Evolutionary conservation across 2,888 invertebrate species (phyloP).

Genomic region (Elmis aenea): DNA sequence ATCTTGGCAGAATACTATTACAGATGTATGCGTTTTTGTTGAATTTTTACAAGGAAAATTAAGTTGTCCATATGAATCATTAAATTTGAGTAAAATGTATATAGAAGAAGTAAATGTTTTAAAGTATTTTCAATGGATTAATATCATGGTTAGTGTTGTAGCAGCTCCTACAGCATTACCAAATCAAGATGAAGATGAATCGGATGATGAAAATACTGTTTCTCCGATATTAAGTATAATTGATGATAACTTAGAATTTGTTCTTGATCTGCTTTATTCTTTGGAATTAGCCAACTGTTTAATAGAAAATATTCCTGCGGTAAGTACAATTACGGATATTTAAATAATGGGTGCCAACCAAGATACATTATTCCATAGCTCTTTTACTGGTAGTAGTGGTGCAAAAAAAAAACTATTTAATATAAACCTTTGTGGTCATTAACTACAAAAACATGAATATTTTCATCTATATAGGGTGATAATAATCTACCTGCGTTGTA

Average conservation of each 20-base stretch:
- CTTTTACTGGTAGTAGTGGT: no score
- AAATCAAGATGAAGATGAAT: constrained; percentile 28
- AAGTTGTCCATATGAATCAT: constrained; percentile 25
- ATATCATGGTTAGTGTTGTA: constrained; percentile 31
- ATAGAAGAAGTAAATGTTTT: constrained; percentile 28
- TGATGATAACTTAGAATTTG: constrained; percentile 34
- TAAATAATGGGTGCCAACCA: no score
- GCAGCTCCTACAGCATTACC: constrained; percentile 20
- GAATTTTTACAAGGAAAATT: constrained; percentile 35
- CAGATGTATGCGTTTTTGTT: constrained; percentile 27
- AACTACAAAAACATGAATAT: no score
- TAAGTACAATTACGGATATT: constrained; percentile 37
- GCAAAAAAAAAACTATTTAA: no score
- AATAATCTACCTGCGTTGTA: no score
- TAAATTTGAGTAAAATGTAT: constrained; percentile 6
- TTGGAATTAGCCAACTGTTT: constrained; percentile 40
- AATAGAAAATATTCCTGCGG: constrained; percentile 44
- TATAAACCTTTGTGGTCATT: no score
- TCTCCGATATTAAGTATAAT: constrained; percentile 21
- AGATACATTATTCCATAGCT: no score
- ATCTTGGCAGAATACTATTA: constrained; percentile 19
- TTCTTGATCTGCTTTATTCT: constrained; percentile 40
- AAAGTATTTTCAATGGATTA: constrained; percentile 37
- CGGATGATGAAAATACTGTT: constrained; percentile 26
- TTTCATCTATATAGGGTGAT: no score